Percentiles rank a stretch among this genome's conserved stretches.
Evolutionary conservation across 2,888 invertebrate species (phyloP).

Genomic region (Agapostemon virescens): DNA sequence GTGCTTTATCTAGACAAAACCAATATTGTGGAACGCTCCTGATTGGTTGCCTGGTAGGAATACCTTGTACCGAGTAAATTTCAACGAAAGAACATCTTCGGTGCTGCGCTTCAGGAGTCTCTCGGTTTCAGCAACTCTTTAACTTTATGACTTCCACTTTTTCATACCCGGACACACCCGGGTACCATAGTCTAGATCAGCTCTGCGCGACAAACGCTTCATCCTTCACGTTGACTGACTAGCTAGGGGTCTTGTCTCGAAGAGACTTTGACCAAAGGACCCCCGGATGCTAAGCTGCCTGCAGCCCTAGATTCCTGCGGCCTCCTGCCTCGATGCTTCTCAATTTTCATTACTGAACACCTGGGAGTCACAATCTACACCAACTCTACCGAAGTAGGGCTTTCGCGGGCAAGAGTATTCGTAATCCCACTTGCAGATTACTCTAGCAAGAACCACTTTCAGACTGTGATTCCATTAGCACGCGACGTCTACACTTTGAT

Average conservation of each 20-base stretch:
- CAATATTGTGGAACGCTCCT: background rate
- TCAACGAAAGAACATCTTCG: background rate
- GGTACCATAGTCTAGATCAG: background rate
- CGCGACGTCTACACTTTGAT: background rate
- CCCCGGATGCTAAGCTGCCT: background rate
- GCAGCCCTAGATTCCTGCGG: background rate
- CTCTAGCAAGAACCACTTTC: background rate
- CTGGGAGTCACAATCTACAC: background rate
- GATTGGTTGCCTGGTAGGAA: too few species aligned
- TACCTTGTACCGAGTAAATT: background rate
- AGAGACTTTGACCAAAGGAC: conserved; percentile 9
- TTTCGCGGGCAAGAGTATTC: background rate
- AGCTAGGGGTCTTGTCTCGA: background rate
- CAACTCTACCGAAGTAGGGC: background rate
- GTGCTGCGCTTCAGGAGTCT: background rate
- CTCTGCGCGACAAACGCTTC: background rate
- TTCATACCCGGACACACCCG: background rate
- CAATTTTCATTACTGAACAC: conserved; percentile 2
- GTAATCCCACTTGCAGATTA: background rate
- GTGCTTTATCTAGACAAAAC: background rate
- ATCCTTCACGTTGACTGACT: background rate
- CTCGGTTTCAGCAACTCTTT: background rate
- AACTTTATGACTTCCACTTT: background rate
- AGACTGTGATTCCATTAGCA: background rate
- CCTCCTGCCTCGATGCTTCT: background rate